Conservation (phyloP, 2,888 invertebrate genomes). For the Desoria tigrina region DNA sequence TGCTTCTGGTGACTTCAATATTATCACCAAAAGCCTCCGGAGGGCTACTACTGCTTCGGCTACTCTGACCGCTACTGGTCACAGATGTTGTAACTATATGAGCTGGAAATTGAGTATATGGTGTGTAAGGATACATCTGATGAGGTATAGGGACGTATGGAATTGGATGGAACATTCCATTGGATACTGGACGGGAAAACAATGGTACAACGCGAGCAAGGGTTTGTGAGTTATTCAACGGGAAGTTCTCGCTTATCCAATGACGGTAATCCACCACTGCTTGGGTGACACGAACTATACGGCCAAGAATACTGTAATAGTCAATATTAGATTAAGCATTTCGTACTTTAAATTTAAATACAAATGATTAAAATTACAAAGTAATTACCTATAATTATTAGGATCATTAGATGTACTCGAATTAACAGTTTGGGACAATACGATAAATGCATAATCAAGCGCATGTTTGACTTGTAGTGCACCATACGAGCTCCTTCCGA, state of each 20-base stretch:
- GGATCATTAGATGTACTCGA: constrained; percentile 61
- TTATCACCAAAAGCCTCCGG: no score
- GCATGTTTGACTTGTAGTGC: constrained; percentile 87
- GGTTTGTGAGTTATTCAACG: constrained; percentile 35
- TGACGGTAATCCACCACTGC: constrained; percentile 77
- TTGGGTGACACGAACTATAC: constrained; percentile 89
- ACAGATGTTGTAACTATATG: constrained; percentile 31
- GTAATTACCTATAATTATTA: constrained; percentile 60
- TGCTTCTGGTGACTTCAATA: no score
- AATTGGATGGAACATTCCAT: not conserved
- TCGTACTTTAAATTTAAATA: no score
- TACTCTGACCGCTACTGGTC: constrained; percentile 43
- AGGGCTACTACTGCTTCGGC: constrained; percentile 41
- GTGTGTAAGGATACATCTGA: constrained; percentile 16
- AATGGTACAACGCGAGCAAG: constrained; percentile 29
- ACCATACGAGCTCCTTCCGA: constrained; percentile 91
- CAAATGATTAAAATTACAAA: no score
- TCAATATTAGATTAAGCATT: not conserved
- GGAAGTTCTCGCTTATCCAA: constrained; percentile 66
- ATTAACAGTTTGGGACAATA: constrained; percentile 74
- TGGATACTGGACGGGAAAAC: constrained; percentile 1
- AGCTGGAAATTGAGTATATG: constrained; percentile 31
- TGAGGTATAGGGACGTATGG: not conserved
- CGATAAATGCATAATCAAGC: constrained; percentile 93
- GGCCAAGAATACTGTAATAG: constrained; percentile 72